These are phyloP conservation scores for Phyllostomus hastatus DNA, from an alignment of 2,113 vertebrate genomes.

Conservation along the genomic window DNA sequence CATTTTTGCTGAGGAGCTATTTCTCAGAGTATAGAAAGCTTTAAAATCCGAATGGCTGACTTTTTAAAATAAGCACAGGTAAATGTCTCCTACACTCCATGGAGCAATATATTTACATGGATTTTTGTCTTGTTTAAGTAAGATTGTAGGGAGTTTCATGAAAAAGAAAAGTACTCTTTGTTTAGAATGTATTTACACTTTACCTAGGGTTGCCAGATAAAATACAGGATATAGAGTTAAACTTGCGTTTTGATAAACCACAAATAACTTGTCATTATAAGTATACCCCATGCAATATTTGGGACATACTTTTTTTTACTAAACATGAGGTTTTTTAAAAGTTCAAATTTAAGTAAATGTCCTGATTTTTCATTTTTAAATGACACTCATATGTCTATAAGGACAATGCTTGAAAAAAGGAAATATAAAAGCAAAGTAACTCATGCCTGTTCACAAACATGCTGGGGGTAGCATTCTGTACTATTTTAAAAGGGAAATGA, in stretches of 20 bases:
- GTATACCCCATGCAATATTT: neutral
- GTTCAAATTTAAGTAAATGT: neutral
- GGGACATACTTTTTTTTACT: neutral
- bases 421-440: neutral
- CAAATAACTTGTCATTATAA: neutral
- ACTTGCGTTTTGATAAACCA: neutral
- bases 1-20: slow-evolving; percentile 13
- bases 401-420: neutral
- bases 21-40: neutral
- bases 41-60: neutral
- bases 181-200: slow-evolving; percentile 19
- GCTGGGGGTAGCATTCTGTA: neutral
- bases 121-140: slow-evolving; percentile 18
- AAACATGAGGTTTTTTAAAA: neutral
- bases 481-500: neutral
- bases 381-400: neutral
- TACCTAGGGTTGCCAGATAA: neutral
- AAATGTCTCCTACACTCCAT: neutral
- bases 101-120: neutral
- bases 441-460: neutral
- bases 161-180: slow-evolving; percentile 23
- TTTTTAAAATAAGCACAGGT: neutral
- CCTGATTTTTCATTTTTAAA: neutral
- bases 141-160: slow-evolving; percentile 3
- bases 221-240: neutral